Percentiles rank a stretch among this genome's conserved stretches.
Conservation (phyloP, 53 echinoderm and acorn worm species). For the Paelopatides confundens region DNA sequence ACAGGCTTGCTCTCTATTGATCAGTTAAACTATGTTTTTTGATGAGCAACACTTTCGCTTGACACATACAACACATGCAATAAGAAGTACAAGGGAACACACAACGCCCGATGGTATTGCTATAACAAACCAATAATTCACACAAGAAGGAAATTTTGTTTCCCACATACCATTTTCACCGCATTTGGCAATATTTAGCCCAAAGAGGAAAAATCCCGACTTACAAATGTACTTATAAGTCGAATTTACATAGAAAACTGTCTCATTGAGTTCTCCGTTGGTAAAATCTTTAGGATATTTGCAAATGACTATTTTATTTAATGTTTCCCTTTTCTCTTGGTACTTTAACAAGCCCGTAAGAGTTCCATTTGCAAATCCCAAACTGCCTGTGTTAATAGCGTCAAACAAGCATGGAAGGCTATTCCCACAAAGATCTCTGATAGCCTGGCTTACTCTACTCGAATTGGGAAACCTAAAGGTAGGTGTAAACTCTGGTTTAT, state of each 20-base stretch:
- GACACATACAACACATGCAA: too few relatives aligned
- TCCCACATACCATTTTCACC: background rate
- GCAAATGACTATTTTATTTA: slow-evolving; percentile 58
- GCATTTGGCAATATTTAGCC: background rate
- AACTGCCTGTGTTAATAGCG: slow-evolving; percentile 42
- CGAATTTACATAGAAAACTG: slow-evolving; percentile 33
- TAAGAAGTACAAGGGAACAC: too few relatives aligned
- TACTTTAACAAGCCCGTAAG: background rate
- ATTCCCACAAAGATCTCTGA: slow-evolving; percentile 54
- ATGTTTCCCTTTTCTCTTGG: background rate
- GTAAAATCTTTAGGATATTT: slow-evolving; percentile 35
- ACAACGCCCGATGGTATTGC: background rate
- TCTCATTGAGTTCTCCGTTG: slow-evolving; percentile 34
- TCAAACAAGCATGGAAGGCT: slow-evolving; percentile 59
- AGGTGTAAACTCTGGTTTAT: slow-evolving; percentile 51
- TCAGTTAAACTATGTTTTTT: too few relatives aligned
- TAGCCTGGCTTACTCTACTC: slow-evolving; percentile 41
- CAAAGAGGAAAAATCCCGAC: background rate
- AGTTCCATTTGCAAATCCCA: slow-evolving; percentile 64
- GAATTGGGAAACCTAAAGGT: slow-evolving; percentile 45
- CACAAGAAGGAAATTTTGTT: background rate
- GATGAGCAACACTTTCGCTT: too few relatives aligned
- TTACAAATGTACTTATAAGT: background rate
- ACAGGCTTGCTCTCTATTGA: too few relatives aligned
- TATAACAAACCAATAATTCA: background rate